A percentile compares a stretch with the other conserved stretches of the same genome.
phyloP scores from a whole-genome alignment of 2,113 vertebrate species.

The Ellobius talpinus region DNA sequence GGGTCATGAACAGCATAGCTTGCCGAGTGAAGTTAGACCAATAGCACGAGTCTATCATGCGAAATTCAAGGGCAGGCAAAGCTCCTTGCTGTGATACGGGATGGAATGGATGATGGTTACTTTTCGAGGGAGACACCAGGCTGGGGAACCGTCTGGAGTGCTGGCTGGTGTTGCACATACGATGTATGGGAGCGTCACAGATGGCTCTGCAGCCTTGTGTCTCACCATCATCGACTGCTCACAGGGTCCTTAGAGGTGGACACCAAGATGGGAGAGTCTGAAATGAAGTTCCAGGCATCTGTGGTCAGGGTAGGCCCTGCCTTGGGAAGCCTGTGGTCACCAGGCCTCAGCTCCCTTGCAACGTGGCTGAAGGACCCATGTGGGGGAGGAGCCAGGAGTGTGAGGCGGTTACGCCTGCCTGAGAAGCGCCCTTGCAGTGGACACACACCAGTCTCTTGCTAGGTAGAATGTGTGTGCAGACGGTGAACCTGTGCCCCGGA shows the following conservation, averaged over 20 bases:
- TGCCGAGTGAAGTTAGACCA: background rate
- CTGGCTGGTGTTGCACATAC: background rate
- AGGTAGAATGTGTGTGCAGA: fast-evolving
- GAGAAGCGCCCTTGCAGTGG: fast-evolving
- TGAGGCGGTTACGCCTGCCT: background rate
- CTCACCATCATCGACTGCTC: fast-evolving
- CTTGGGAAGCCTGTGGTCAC: too few species aligned
- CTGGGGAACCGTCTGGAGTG: background rate
- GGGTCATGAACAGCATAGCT: background rate
- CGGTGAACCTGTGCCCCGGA: fast-evolving
- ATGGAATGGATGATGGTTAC: background rate
- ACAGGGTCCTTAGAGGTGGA: background rate
- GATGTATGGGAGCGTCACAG: background rate
- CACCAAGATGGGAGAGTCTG: too few species aligned
- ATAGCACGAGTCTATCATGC: fast-evolving
- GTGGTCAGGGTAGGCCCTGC: background rate
- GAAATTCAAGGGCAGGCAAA: background rate
- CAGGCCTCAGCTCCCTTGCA: background rate
- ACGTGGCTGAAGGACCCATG: background rate
- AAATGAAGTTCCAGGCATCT: background rate
- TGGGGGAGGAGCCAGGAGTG: too few species aligned
- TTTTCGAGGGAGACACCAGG: background rate
- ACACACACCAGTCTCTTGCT: background rate
- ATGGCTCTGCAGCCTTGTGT: background rate
- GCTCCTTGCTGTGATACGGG: background rate